Evolutionary conservation across 23 tunicate genomes (phyloP).

Genomic region (Ciona savignyi): DNA sequence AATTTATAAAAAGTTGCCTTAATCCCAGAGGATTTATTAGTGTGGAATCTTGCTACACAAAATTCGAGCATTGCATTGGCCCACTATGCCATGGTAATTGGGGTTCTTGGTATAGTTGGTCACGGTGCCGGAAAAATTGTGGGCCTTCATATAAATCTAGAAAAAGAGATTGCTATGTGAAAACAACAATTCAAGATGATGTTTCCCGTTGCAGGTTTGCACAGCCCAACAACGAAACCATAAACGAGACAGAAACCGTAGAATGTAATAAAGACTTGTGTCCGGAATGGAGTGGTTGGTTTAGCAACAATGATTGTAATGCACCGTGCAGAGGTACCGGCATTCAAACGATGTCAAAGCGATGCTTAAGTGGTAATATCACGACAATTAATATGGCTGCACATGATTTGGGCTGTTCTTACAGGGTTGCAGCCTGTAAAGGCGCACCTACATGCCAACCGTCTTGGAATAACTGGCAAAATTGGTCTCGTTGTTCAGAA

Average conservation of each 20-base stretch:
- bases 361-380: neutral
- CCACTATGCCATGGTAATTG: too few species aligned
- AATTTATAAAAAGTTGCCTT: too few species aligned
- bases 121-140: slow-evolving; percentile 10
- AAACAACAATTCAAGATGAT: neutral
- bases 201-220: slow-evolving; percentile 2
- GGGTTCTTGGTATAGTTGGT: too few species aligned
- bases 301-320: neutral
- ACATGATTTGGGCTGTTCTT: slow-evolving; percentile 10
- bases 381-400: neutral
- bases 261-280: slow-evolving; percentile 10
- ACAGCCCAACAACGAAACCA: too few species aligned
- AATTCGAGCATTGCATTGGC: too few species aligned
- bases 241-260: slow-evolving; percentile 1
- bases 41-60: too few species aligned
- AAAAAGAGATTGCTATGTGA: slow-evolving; percentile 5
- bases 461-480: slow-evolving; percentile 11
- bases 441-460: slow-evolving; percentile 28
- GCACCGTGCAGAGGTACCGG: slow-evolving; percentile 12
- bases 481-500: slow-evolving; percentile 21
- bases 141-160: too few species aligned
- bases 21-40: too few species aligned
- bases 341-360: neutral
- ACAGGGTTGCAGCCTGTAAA: neutral
- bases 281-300: slow-evolving; percentile 20